Evolutionary conservation across 2,888 invertebrate genomes (phyloP).

Genomic region (Microctonus hyperodae): DNA sequence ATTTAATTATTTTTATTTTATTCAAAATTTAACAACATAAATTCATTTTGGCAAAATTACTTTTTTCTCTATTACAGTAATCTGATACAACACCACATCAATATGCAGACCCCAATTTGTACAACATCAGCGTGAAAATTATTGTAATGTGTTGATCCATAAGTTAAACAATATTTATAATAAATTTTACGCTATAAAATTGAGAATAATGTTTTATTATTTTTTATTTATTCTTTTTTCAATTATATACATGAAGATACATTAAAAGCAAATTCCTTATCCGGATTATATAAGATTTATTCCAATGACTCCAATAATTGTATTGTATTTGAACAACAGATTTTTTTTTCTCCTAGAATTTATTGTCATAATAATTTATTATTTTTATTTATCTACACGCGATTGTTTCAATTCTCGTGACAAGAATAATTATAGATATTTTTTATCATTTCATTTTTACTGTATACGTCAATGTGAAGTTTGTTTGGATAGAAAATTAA

Average conservation of each 20-base stretch:
- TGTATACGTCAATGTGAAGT: too few species aligned
- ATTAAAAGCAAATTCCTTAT: not conserved
- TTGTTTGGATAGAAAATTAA: not conserved
- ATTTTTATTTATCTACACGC: constrained; percentile 21
- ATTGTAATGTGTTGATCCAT: constrained; percentile 51
- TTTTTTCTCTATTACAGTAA: constrained; percentile 57
- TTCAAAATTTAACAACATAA: constrained; percentile 16
- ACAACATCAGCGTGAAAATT: constrained; percentile 51
- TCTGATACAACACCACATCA: constrained; percentile 40
- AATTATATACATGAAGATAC: not conserved
- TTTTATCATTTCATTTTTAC: not conserved
- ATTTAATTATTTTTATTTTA: too few species aligned
- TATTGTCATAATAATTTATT: not conserved
- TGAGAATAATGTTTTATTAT: constrained; percentile 18
- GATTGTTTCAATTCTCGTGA: not conserved
- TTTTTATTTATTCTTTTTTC: not conserved
- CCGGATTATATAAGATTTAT: not conserved
- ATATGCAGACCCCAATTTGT: constrained; percentile 51
- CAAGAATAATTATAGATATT: not conserved
- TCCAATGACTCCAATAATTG: not conserved
- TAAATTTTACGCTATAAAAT: constrained; percentile 52
- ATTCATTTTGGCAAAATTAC: constrained; percentile 35
- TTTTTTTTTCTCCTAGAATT: constrained; percentile 17
- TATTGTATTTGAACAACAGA: too few species aligned
- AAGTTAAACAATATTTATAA: constrained; percentile 46